A percentile compares a stretch with the other conserved stretches of the same genome.
Evolutionary conservation across 2,113 vertebrate genomes (phyloP).

Genomic region (Indri indri): DNA sequence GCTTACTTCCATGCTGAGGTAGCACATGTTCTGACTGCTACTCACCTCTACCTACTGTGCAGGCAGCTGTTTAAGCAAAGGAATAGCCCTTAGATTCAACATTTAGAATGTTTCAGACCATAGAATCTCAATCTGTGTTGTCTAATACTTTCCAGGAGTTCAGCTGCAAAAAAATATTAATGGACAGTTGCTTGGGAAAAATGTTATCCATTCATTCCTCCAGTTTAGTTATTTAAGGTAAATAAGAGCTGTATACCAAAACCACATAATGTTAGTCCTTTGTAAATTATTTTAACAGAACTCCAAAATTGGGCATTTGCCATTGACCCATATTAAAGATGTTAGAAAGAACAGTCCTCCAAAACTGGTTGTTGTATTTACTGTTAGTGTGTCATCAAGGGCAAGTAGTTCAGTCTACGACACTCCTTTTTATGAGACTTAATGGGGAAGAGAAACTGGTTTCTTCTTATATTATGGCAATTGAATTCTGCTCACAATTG

Average conservation of each 20-base stretch:
- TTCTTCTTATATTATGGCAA: neutral
- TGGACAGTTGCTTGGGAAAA: neutral
- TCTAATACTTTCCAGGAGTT: neutral
- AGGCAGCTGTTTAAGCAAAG: neutral
- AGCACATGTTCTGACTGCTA: neutral
- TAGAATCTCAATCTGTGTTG: neutral
- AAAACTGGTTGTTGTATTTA: neutral
- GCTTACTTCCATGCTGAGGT: neutral
- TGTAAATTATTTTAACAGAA: neutral
- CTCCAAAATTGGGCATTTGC: neutral
- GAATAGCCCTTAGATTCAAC: neutral
- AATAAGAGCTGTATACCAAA: neutral
- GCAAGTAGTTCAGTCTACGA: neutral
- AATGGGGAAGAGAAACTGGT: neutral
- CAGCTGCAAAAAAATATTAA: neutral
- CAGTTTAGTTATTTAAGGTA: neutral
- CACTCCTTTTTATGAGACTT: neutral
- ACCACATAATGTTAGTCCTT: neutral
- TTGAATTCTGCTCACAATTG: neutral
- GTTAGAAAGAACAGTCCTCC: neutral
- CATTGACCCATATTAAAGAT: neutral
- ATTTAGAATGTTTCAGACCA: neutral
- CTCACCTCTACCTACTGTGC: neutral
- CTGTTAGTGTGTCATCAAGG: neutral
- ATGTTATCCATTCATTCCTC: neutral